Conservation (phyloP, 1,140 invertebrate genomes). For the Maconellicoccus hirsutus region DNA sequence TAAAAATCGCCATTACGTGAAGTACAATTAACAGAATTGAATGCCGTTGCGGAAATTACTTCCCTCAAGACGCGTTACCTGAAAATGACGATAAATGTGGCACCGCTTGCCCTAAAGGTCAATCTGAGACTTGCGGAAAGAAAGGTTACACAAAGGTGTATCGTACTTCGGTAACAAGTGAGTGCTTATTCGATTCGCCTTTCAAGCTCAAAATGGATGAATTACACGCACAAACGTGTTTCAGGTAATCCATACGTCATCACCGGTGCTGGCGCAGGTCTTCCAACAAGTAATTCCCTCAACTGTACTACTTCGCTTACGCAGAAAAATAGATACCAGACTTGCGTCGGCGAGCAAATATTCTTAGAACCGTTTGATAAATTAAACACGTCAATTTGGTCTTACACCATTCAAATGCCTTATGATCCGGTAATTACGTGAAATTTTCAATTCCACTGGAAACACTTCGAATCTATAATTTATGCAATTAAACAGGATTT, state of each 20-base stretch:
- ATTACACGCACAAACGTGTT: no score
- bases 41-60: constrained; percentile 75
- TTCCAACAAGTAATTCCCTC: not conserved
- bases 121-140: constrained; percentile 66
- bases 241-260: no score
- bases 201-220: no score
- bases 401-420: constrained; percentile 16
- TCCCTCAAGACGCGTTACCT: constrained; percentile 38
- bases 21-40: constrained; percentile 50
- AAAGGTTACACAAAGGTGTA: constrained; percentile 42
- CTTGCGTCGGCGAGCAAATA: not conserved
- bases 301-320: not conserved
- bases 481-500: constrained; percentile 28
- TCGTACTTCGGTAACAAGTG: not conserved
- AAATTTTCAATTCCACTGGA: no score
- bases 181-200: not conserved
- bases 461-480: no score
- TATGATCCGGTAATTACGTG: not conserved
- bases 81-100: constrained; percentile 47
- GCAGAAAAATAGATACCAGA: not conserved
- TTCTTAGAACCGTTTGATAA: not conserved
- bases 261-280: no score
- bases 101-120: constrained; percentile 66
- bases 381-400: not conserved
- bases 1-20: not conserved